Conservation (phyloP, 2,888 invertebrate species). For the Kryphioiulus occultus region DNA sequence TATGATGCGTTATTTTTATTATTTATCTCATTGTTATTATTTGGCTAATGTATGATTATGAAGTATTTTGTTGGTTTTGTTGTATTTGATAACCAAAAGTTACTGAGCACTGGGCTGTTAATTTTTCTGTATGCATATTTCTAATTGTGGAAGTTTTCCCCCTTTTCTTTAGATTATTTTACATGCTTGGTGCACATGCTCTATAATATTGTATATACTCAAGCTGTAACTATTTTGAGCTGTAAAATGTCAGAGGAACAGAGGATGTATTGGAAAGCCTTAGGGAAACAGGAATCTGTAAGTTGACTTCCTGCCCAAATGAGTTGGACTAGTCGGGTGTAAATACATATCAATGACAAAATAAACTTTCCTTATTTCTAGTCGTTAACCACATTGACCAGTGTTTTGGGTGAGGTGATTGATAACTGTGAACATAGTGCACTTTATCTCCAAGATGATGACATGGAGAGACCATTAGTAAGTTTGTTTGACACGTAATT, state of each 20-base stretch:
- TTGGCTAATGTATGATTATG: too few relatives aligned
- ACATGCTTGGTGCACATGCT: conserved; percentile 85
- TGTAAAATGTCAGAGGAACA: conserved; percentile 61
- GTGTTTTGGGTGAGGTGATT: conserved; percentile 62
- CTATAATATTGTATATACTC: conserved; percentile 88
- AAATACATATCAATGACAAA: too few relatives aligned
- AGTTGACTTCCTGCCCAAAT: conserved; percentile 21
- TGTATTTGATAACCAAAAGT: too few relatives aligned
- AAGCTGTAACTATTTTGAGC: conserved; percentile 79
- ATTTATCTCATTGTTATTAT: too few relatives aligned
- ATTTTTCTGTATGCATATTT: too few relatives aligned
- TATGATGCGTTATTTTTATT: too few relatives aligned
- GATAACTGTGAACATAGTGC: conserved; percentile 67
- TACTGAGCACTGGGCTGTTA: too few relatives aligned
- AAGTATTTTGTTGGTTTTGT: too few relatives aligned
- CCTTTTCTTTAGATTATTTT: conserved; percentile 77
- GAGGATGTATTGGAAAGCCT: conserved; percentile 60
- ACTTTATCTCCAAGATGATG: conserved; percentile 70
- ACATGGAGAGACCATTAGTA: conserved; percentile 58
- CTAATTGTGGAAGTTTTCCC: conserved; percentile 43
- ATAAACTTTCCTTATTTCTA: not conserved
- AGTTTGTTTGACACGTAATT: not conserved
- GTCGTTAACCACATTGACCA: conserved; percentile 53
- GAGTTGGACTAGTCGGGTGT: not conserved
- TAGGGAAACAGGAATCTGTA: conserved; percentile 53